Conservation (phyloP, 1,140 invertebrate genomes). For the Aplysia californica region DNA sequence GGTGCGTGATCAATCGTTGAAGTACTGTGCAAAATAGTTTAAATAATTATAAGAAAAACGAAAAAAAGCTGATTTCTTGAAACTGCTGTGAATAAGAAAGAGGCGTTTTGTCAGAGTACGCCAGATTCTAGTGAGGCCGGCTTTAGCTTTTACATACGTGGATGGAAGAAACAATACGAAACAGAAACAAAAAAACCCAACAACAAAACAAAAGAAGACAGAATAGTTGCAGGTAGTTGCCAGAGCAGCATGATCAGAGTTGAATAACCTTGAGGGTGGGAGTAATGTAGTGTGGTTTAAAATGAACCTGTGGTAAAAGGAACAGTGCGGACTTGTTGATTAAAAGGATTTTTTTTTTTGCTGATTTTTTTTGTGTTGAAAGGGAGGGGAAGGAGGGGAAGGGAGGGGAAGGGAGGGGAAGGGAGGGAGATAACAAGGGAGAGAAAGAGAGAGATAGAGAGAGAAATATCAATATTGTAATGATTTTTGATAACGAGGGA, state of each 20-base stretch:
- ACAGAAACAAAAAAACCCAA: too few relatives aligned
- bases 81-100: too few relatives aligned
- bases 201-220: background rate
- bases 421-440: background rate
- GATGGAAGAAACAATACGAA: too few relatives aligned
- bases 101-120: too few relatives aligned
- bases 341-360: too few relatives aligned
- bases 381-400: background rate
- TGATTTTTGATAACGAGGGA: background rate
- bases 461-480: background rate
- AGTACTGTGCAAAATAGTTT: too few relatives aligned
- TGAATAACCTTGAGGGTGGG: background rate
- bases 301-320: background rate
- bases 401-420: background rate
- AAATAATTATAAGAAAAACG: too few relatives aligned
- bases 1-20: too few relatives aligned
- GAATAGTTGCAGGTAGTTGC: background rate
- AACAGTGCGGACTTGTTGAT: background rate
- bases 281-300: background rate
- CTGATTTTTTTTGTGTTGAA: too few relatives aligned
- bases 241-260: background rate
- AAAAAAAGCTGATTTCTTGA: too few relatives aligned
- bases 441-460: conserved; percentile 4
- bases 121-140: too few relatives aligned
- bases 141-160: too few relatives aligned